A percentile compares a stretch with the other conserved stretches of the same genome.
Evolutionary conservation across 2,797 vertebrate genomes (phyloP).

Genomic region (Orestias chungarensis): DNA sequence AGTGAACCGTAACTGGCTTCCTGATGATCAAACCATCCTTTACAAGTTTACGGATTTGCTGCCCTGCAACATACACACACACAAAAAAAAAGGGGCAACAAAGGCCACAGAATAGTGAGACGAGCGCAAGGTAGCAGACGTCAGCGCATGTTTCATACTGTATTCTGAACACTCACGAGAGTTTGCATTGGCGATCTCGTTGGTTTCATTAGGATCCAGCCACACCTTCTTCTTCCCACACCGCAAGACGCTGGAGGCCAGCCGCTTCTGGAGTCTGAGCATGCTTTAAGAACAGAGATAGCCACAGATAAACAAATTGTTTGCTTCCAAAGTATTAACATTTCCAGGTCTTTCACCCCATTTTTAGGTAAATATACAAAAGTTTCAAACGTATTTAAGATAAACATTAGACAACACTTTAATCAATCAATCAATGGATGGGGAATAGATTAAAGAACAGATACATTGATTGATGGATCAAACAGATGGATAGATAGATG

Average conservation of each 20-base stretch:
- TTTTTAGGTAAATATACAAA: neutral
- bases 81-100: too few relatives aligned
- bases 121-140: constrained; percentile 56
- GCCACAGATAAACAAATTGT: neutral
- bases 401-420: neutral
- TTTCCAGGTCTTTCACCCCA: neutral
- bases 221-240: constrained; percentile 98
- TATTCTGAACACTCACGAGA: constrained; percentile 75
- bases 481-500: neutral
- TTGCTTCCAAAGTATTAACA: neutral
- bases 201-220: constrained; percentile 95
- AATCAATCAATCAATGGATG: too few relatives aligned
- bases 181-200: constrained; percentile 84
- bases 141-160: neutral
- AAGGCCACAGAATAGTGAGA: neutral
- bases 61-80: constrained; percentile 46
- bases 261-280: constrained; percentile 96
- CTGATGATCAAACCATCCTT: constrained; percentile 97
- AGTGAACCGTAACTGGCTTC: constrained; percentile 96
- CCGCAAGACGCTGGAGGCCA: constrained; percentile 95
- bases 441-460: too few relatives aligned
- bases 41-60: constrained; percentile 94
- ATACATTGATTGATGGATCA: neutral
- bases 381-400: neutral
- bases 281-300: constrained; percentile 73